phyloP scores from a whole-genome alignment of 1,140 invertebrate species.

The Drosophila takahashii region DNA sequence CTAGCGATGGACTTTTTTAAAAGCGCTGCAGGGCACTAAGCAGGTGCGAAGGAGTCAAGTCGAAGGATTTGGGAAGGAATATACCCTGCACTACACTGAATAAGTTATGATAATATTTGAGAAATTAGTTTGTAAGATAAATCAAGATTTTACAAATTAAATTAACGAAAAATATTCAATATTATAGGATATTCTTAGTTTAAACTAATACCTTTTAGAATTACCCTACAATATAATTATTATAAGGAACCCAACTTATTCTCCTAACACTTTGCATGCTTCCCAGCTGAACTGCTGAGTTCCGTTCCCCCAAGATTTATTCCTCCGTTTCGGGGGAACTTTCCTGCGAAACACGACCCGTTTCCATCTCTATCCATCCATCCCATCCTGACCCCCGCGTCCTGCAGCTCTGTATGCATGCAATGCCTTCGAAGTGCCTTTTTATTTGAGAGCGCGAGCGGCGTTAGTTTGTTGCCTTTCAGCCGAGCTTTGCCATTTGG shows the following conservation, averaged over 20 bases:
- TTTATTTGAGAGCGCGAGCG: constrained; percentile 61
- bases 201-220: too few relatives aligned
- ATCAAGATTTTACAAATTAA: too few relatives aligned
- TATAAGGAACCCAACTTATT: background rate
- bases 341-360: constrained; percentile 17
- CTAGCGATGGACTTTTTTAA: constrained; percentile 37
- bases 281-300: background rate
- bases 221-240: too few relatives aligned
- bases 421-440: constrained; percentile 59
- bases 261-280: background rate
- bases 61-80: constrained; percentile 2
- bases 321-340: constrained; percentile 7
- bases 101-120: too few relatives aligned
- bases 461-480: constrained; percentile 55
- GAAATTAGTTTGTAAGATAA: too few relatives aligned
- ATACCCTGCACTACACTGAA: background rate
- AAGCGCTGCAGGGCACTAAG: constrained; percentile 17
- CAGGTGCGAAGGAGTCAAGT: constrained; percentile 14
- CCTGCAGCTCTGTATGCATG: constrained; percentile 20
- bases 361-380: constrained; percentile 30
- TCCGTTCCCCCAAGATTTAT: constrained; percentile 5
- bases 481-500: constrained; percentile 26
- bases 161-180: too few relatives aligned
- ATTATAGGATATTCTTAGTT: too few relatives aligned
- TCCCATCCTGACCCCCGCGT: constrained; percentile 7